Evolutionary conservation across 1,140 invertebrate genomes (phyloP).

Genomic region (Apis florea): DNA sequence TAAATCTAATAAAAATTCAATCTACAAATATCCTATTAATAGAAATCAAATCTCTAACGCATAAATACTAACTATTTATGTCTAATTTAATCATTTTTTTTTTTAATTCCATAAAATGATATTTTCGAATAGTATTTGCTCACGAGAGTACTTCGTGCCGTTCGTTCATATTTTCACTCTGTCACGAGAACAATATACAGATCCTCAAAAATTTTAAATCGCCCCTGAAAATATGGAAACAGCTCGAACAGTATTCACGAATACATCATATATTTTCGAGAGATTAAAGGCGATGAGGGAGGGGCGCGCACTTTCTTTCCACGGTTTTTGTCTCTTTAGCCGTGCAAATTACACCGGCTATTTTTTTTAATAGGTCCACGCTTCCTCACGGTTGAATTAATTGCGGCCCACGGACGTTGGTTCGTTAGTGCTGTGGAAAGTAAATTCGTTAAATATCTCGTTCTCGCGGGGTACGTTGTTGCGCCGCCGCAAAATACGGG

Average conservation of each 20-base stretch:
- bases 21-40: no score
- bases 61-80: no score
- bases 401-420: slow-evolving; percentile 55
- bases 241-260: background rate
- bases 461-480: slow-evolving; percentile 31
- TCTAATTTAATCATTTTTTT: no score
- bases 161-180: no score
- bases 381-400: slow-evolving; percentile 59
- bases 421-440: slow-evolving; percentile 57
- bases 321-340: slow-evolving; percentile 53
- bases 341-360: slow-evolving; percentile 55
- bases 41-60: no score
- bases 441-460: slow-evolving; percentile 65
- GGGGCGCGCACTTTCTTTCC: background rate
- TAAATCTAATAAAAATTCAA: no score
- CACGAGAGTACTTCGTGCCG: no score
- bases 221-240: background rate
- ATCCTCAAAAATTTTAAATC: background rate
- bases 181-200: background rate
- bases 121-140: no score
- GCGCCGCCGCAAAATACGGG: background rate
- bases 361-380: slow-evolving; percentile 57
- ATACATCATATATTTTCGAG: background rate
- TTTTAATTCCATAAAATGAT: no score
- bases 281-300: background rate